These are phyloP conservation scores for Lasius fuliginosus DNA, from an alignment of 2,888 invertebrate species.

Conservation along the genomic window DNA sequence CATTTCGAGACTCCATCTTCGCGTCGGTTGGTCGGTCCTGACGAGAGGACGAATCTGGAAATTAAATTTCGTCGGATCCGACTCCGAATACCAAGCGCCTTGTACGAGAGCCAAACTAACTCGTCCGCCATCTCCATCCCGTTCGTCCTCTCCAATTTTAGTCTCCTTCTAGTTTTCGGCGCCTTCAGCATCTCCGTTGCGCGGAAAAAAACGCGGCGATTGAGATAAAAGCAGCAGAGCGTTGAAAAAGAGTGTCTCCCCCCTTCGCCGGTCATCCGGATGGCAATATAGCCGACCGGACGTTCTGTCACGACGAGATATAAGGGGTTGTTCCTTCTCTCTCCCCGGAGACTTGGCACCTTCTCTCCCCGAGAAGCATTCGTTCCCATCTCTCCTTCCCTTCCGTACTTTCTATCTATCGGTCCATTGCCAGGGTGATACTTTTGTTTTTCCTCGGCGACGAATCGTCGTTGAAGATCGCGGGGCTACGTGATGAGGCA, in stretches of 20 bases:
- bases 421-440: constrained; percentile 50
- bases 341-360: constrained; percentile 72
- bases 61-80: constrained; percentile 82
- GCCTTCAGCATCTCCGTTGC: constrained; percentile 45
- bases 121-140: constrained; percentile 35
- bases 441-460: constrained; percentile 44
- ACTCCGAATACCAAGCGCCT: constrained; percentile 80
- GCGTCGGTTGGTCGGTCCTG: constrained; percentile 57
- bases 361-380: constrained; percentile 60
- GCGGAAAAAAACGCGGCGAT: constrained; percentile 48
- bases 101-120: constrained; percentile 72
- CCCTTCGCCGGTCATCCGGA: neutral
- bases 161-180: constrained; percentile 26
- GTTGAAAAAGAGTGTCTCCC: neutral
- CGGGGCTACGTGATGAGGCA: constrained; percentile 63
- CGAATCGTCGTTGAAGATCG: constrained; percentile 66
- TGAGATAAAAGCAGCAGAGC: constrained; percentile 49
- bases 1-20: constrained; percentile 40
- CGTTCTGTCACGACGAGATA: constrained; percentile 76
- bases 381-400: constrained; percentile 45
- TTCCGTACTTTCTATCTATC: constrained; percentile 56
- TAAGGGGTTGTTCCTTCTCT: constrained; percentile 64
- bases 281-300: constrained; percentile 73
- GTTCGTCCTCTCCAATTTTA: constrained; percentile 24
- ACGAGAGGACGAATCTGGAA: constrained; percentile 76